These are phyloP conservation scores for Leptobrachium leishanense DNA, from an alignment of 2,113 vertebrate species.

Conservation along the genomic window DNA sequence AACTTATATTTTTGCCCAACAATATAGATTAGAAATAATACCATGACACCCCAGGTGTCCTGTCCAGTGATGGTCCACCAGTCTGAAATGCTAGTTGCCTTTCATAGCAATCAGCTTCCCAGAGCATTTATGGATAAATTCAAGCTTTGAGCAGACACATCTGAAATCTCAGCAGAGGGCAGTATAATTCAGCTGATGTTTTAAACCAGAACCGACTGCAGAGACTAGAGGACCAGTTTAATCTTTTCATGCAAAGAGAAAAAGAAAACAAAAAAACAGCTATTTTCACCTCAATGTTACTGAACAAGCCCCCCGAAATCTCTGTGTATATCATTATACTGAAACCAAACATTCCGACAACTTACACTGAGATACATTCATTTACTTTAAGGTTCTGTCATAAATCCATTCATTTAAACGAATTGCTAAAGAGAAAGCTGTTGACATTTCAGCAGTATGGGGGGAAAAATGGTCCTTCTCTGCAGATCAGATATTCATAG, in stretches of 20 bases:
- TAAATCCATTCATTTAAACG: neutral
- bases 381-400: neutral
- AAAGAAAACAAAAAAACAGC: neutral
- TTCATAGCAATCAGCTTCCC: too few species aligned
- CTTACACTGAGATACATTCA: neutral
- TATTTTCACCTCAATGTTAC: neutral
- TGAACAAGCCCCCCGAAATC: neutral
- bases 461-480: too few species aligned
- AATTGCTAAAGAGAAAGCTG: neutral
- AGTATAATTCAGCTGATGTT: conserved; percentile 13
- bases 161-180: conserved; percentile 25
- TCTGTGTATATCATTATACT: neutral
- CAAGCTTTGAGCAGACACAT: too few species aligned
- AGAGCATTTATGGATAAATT: too few species aligned
- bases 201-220: neutral
- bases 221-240: conserved; percentile 7
- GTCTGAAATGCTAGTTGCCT: too few species aligned
- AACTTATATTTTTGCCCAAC: too few species aligned
- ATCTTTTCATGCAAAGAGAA: conserved; percentile 6
- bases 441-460: neutral
- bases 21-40: too few species aligned
- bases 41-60: too few species aligned
- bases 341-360: neutral
- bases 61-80: too few species aligned
- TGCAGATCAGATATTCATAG: too few species aligned